A percentile compares a stretch with the other conserved stretches of the same genome.
Evolutionary conservation across 1,140 invertebrate genomes (phyloP).

Genomic region (Aphelenchoides fujianensis): DNA sequence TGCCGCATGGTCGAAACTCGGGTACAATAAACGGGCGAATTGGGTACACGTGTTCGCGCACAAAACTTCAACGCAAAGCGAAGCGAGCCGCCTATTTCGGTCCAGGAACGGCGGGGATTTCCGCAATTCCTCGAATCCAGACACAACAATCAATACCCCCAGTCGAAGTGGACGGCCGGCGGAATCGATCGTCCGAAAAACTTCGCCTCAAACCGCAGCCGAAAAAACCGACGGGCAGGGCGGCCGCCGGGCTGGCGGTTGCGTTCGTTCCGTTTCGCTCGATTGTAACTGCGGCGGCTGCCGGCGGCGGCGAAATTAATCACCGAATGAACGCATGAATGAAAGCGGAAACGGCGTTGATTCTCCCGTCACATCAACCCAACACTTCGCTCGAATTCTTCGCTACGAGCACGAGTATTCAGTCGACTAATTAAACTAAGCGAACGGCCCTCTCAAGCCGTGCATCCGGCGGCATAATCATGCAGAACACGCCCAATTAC

Average conservation of each 20-base stretch:
- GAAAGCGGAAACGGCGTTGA: not conserved
- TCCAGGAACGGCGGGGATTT: no score
- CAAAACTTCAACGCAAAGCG: no score
- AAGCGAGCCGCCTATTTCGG: no score
- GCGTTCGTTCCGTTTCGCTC: not conserved
- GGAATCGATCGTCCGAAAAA: not conserved
- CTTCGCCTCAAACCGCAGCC: slow-evolving; percentile 1
- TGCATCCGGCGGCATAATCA: not conserved
- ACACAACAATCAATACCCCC: no score
- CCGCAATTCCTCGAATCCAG: no score
- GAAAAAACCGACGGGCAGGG: not conserved
- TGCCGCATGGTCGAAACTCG: no score
- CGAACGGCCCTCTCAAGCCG: not conserved
- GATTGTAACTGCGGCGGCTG: not conserved
- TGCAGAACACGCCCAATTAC: not conserved
- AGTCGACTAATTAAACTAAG: no score
- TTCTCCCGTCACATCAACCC: not conserved
- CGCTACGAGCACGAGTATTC: no score
- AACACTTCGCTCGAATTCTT: not conserved
- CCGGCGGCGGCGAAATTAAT: slow-evolving; percentile 1
- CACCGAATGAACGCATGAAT: not conserved
- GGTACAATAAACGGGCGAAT: no score
- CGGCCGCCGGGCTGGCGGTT: not conserved
- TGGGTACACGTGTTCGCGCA: no score
- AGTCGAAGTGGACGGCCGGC: no score